These are phyloP conservation scores for Oreonectes daqikongensis DNA, from an alignment of 2,797 vertebrate genomes.

Conservation along the genomic window DNA sequence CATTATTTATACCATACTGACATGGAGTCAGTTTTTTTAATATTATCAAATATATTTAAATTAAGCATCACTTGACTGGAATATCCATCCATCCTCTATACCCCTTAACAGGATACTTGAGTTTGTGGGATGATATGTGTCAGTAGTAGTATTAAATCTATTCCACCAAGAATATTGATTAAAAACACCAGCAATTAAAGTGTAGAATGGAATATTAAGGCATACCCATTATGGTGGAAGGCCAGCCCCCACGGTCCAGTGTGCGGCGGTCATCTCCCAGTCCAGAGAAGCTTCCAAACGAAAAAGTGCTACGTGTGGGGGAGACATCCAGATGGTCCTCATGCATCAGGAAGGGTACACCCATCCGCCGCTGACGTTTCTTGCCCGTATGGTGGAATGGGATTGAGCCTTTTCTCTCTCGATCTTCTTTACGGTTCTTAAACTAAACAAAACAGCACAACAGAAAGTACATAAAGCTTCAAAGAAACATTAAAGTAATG, in stretches of 20 bases:
- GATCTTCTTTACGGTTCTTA: constrained; percentile 93
- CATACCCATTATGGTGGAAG: constrained; percentile 93
- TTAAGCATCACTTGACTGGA: too few relatives aligned
- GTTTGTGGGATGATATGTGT: background rate
- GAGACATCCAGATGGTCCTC: constrained; percentile 97
- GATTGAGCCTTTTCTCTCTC: constrained; percentile 96
- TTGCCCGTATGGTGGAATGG: constrained; percentile 93
- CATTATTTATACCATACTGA: background rate
- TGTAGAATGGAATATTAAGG: background rate
- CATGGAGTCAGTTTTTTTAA: background rate
- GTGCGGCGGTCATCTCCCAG: constrained; percentile 91
- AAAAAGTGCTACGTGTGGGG: constrained; percentile 95
- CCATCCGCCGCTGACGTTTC: constrained; percentile 93
- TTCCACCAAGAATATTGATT: background rate
- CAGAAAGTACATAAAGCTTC: background rate
- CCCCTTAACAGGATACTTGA: too few relatives aligned
- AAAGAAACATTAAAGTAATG: background rate
- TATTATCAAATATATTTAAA: too few relatives aligned
- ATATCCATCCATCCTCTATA: too few relatives aligned
- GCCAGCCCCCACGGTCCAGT: constrained; percentile 94
- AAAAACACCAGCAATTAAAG: background rate
- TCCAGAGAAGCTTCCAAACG: constrained; percentile 95
- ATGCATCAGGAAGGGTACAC: constrained; percentile 92
- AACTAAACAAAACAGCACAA: constrained; percentile 75
- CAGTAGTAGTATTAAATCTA: background rate